Evolutionary conservation across 2,797 vertebrate genomes (phyloP), one percentile per base, ranked within the genome.

Genomic region (Micropoecilia bifurca): DNA sequence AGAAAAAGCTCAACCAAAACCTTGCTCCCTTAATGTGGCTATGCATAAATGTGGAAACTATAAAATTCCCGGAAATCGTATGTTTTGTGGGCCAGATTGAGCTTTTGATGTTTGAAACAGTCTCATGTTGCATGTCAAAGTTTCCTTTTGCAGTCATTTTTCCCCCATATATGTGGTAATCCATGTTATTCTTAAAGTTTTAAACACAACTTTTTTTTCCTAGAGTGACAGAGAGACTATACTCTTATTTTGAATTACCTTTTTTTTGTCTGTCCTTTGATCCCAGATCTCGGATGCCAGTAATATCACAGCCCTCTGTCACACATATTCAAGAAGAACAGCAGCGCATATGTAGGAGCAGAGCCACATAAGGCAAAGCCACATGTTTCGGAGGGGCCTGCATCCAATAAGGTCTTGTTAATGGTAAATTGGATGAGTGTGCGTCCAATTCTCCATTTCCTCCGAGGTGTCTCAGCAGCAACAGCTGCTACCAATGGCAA

Each of bases 361-460:
- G 86, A 91, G 89, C 87, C 90, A 82, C 92, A 93, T 92, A 90
- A 92, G 91, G 93, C 92, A 91, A 89, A 89, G 87, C 89, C 77
- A 74, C 93, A 90, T 93, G 92, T 87, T 93, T 91, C 89, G 89
- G 83, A 92, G 93, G 68, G 92, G 92, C 92, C 92, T 90, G 95
- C 94, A 93, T 94, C 93, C 95, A 96, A 96, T 96, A 96, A 96
- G 93, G 94, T 94, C 94, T 96, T 93, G 95, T 96, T 96, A 96
- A 96, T 94, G 90, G 86, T 95, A 95, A 96, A 96, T 96, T 95
- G 96, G 95, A 94, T 95, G 94, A 95, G 94, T 96, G 94, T 94
- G 94, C 94, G 94, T 96, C 94, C 95, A 95, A 95, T 96, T 95
- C 94, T 91, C 92, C 90, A 90, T 94, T 93, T 95, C 95, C 94